Evolutionary conservation across 2,888 invertebrate species (phyloP).

Genomic region (Auanema freiburgensis): DNA sequence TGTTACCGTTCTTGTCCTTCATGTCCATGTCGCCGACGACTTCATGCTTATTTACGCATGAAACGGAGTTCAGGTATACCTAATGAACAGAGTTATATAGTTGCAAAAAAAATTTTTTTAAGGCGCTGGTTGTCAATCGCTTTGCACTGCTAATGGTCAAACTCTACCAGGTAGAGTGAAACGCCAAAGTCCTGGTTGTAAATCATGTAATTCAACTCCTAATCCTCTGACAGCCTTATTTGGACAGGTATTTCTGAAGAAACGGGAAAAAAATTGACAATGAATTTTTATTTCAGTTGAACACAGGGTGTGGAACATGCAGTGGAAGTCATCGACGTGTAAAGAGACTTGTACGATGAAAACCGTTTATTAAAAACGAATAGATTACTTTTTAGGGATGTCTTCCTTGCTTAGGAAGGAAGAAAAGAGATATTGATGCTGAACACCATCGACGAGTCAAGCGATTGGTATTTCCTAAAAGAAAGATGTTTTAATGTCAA

Average conservation of each 20-base stretch:
- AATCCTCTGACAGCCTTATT: slow-evolving; percentile 11
- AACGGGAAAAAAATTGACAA: not conserved
- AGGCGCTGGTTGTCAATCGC: not conserved
- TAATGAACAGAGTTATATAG: not conserved
- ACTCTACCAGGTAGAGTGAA: slow-evolving; percentile 8
- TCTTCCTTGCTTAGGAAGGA: slow-evolving; percentile 14
- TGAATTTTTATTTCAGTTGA: not conserved
- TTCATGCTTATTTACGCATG: not conserved
- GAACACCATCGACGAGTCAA: slow-evolving; percentile 12
- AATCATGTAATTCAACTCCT: slow-evolving; percentile 4
- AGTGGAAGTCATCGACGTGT: slow-evolving; percentile 26
- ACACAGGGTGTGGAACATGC: slow-evolving; percentile 18
- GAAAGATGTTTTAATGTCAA: no score
- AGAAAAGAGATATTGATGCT: slow-evolving; percentile 4
- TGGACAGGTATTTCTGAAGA: not conserved
- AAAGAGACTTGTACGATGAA: slow-evolving; percentile 17
- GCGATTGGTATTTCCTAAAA: slow-evolving; percentile 1
- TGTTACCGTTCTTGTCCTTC: slow-evolving; percentile 21
- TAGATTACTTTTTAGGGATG: slow-evolving; percentile 15
- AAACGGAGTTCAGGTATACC: not conserved
- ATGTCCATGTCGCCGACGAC: slow-evolving; percentile 18
- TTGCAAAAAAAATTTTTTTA: not conserved
- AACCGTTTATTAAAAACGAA: not conserved
- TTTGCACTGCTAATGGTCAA: not conserved
- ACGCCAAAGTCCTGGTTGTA: slow-evolving; percentile 6